These are phyloP conservation scores for Tethea ocularis DNA, from an alignment of 2,888 invertebrate genomes.

Conservation along the genomic window DNA sequence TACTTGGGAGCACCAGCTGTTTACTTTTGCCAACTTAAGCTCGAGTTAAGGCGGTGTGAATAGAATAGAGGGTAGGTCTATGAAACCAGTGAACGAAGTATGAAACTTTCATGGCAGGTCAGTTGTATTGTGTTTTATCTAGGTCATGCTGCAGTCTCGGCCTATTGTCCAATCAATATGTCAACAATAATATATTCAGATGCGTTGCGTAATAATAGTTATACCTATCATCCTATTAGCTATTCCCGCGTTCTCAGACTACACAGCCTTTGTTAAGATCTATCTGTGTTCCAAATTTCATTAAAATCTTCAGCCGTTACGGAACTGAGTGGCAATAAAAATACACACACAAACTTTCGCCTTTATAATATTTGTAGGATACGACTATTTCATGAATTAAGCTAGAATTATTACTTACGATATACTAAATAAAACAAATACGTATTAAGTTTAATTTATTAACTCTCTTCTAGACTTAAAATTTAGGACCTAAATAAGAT, in stretches of 20 bases:
- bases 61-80: slow-evolving; percentile 27
- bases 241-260: too few relatives aligned
- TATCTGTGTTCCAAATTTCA: too few relatives aligned
- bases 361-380: neutral
- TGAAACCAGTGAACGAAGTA: slow-evolving; percentile 50
- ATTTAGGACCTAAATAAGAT: neutral
- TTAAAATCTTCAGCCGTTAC: too few relatives aligned
- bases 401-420: too few relatives aligned
- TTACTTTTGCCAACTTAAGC: slow-evolving; percentile 1
- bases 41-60: slow-evolving; percentile 19
- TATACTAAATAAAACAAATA: too few relatives aligned
- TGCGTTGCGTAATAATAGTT: neutral
- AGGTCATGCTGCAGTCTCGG: slow-evolving; percentile 61
- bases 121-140: slow-evolving; percentile 59
- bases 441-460: too few relatives aligned
- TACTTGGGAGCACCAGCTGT: neutral
- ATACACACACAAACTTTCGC: too few relatives aligned
- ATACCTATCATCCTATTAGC: neutral
- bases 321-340: too few relatives aligned
- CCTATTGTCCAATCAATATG: slow-evolving; percentile 64
- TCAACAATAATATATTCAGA: slow-evolving; percentile 28
- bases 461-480: neutral
- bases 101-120: slow-evolving; percentile 58
- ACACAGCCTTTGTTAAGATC: too few relatives aligned
- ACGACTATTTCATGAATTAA: too few relatives aligned